Base-by-base conservation (phyloP, 1,140 invertebrate species). In the Argopecten irradians region DNA sequence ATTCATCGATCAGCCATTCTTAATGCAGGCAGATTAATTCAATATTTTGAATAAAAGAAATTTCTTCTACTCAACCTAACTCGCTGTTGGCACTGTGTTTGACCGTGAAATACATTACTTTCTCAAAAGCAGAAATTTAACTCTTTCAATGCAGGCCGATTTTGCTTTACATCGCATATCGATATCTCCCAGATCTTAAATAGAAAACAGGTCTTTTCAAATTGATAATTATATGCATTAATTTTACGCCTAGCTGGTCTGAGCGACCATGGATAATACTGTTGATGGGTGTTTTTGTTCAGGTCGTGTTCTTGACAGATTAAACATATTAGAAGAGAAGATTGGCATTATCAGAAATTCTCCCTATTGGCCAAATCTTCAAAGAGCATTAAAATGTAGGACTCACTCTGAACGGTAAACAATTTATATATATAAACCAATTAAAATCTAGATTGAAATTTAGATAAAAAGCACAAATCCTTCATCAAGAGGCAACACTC, bases 201-300 rank as follows among this genome's bases (percentile, higher is more conserved):
- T 71, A 71, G 55, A 71, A 71, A 71, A 71, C 55, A 71, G 55
- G 55, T 71, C 55, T 71, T 71, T 71, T 71, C 55, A 71, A 71
- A 71, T 71, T 71, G 55, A 71, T 71, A 71, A 71, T 71, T 71
- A 71, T 71, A 71, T 71, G 55, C 55, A 71, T 71, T 71, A 71
- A 71, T 71, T 71, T 71, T 71, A 71, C 55, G 55, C 55, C 1
- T 71, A 71, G 55, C 55, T 71, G 55, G 55, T 71, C 55, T 71
- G n/a, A 71, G 55, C 55, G 55, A 0, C 28, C 28, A 28, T 71
- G 55, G 55, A 71, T n/a, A 71, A 71, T 28, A 28, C 55, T 28
- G 22, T n/a, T 71, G 55, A 71, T 71, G 55, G 55, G n/a, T n/a
- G 28, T 11, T 71, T 71, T 71, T 71, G 55, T 71, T 71, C 55